Evolutionary conservation across 2,797 vertebrate genomes (phyloP), one percentile per base, ranked within the genome.

Genomic region (Sylvia borin): DNA sequence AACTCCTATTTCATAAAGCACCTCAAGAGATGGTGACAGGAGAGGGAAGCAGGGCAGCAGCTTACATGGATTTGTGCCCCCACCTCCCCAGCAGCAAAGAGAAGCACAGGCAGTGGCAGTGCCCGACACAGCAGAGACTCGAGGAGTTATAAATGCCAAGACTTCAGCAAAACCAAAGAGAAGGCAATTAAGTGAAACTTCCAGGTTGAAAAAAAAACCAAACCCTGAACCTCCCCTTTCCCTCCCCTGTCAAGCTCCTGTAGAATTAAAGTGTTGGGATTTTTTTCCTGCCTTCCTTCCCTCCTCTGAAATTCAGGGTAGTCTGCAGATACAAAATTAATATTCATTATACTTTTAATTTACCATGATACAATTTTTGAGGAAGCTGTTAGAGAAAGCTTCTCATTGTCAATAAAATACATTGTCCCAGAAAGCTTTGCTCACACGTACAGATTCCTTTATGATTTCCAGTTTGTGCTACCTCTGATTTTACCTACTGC

Each of bases 21-120:
- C 43, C 77, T 96, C 90, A 31, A 77, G 66, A 85, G 85, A 8
- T 5, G 14, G 85, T 95, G 94, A 95, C 92, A 95, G 87, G 43
- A 34, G 16, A 85, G 92, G 88, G 74, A 65, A 89, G 58, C 72
- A 94, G 90, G 90, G 92, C 92, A 95, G 42, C 2, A 66, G 60
- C 61, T 85, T 74, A 81, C 85, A 90, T 6, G 75, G 22, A 13
- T 78, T 19, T 34, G 7, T 91, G 92, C 38, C 70, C 71, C 62
- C 26, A 25, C 7, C 47, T 66, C 60, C 58, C 25, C 62, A 65
- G 76, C 73, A 87, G 27, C 1, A 29, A 34, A 45, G 43, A 29
- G 13, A 26, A 2, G 29, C 47, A 29, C 8, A 65, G 48, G 73
- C 5, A 8, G 36, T 36, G 67, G 64, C 92, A 93, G 89, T 73